Evolutionary conservation across 2,797 vertebrate genomes (phyloP), one percentile per base, ranked within the genome.

Genomic region (Sparus aurata): DNA sequence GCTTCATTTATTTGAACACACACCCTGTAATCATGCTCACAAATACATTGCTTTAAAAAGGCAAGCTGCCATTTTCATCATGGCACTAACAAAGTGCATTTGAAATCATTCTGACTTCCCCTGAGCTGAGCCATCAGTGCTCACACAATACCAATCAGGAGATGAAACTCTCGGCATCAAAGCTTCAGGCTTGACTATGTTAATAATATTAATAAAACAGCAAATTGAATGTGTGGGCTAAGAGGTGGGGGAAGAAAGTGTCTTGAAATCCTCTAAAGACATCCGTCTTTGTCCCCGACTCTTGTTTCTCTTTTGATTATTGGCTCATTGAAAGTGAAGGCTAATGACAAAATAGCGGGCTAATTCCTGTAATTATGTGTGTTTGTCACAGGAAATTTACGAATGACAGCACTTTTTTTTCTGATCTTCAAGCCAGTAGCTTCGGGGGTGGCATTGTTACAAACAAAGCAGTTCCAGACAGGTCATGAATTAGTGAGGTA

Each of bases 281-380:
- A 89, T 91, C 91, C 78, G 82, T 93, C 93, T 93, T 93, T 94
- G 93, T 95, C 91, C 90, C 80, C 46, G 84, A 85, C 92, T 92
- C 87, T 85, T 88, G 85, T 93, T 94, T 93, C 91, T 93, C 93
- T 93, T 93, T 92, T 93, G 89, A 92, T 94, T 90, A 93, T 92
- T 90, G 91, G 89, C 83, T 93, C 92, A 91, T 93, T 94, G 91
- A 93, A 91, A 93, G 89, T 92, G 92, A 93, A 94, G 92, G 91
- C 92, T 94, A 94, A 94, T 94, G 94, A 95, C 94, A 95, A 95
- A 95, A 95, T 92, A 93, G 91, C 89, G 38, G 80, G 80, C 89
- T 95, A 95, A 96, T 96, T 95, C 94, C 93, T 92, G 93, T 95
- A 94, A 96, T 96, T 96, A 95, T 77, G 87, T 82, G 84, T 92